These are phyloP conservation scores for Teleiodes luculella DNA, from an alignment of 2,888 invertebrate species.

Conservation along the genomic window DNA sequence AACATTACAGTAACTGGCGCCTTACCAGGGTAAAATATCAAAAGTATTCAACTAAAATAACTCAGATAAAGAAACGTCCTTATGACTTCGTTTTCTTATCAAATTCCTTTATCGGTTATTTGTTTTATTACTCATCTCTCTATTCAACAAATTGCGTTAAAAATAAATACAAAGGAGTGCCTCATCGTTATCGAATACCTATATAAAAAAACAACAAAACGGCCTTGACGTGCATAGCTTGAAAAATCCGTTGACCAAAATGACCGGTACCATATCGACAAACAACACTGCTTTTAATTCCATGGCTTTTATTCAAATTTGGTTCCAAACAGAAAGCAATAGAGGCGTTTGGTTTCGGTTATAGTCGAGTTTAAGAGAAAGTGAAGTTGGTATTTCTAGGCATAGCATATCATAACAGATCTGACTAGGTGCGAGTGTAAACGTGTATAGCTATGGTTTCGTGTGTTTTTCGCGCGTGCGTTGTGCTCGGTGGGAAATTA, in stretches of 20 bases:
- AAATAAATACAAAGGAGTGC: constrained; percentile 9
- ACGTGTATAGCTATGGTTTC: constrained; percentile 41
- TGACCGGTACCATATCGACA: constrained; percentile 15
- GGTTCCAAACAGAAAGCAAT: constrained; percentile 7
- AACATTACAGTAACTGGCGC: too few species aligned
- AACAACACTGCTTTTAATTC: not conserved
- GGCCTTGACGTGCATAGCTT: constrained; percentile 14
- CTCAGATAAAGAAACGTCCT: not conserved
- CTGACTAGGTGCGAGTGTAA: constrained; percentile 29
- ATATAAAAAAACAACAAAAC: constrained; percentile 4
- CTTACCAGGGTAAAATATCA: too few species aligned
- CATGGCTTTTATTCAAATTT: constrained; percentile 8
- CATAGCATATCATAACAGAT: constrained; percentile 20
- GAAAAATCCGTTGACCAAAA: constrained; percentile 20
- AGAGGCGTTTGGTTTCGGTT: constrained; percentile 8
- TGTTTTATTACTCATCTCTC: not conserved
- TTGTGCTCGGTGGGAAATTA: constrained; percentile 18
- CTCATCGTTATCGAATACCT: constrained; percentile 8
- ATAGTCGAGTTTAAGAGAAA: constrained; percentile 19
- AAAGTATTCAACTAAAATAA: not conserved
- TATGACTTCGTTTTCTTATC: too few species aligned
- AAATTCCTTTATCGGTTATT: not conserved
- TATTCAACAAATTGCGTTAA: constrained; percentile 2
- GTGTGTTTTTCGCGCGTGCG: constrained; percentile 28
- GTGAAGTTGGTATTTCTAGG: constrained; percentile 9